Percentiles rank a stretch among this genome's conserved stretches.
Conservation (phyloP, 2,797 vertebrate species). For the Helarctos malayanus region DNA sequence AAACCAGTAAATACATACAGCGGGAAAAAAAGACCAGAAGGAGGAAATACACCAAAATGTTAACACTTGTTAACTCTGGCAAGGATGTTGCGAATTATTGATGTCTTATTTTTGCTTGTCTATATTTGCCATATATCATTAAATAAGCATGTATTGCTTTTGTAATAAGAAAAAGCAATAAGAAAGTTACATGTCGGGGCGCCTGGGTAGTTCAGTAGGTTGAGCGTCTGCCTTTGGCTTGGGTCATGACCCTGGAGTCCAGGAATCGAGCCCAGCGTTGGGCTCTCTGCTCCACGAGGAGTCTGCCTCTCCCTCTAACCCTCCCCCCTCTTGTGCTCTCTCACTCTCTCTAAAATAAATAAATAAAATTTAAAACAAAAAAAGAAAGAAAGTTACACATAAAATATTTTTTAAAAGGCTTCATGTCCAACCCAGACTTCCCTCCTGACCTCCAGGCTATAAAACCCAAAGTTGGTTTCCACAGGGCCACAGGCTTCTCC, state of each 20-base stretch:
- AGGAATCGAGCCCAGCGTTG: no score
- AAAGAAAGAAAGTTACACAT: not conserved
- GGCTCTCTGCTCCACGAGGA: no score
- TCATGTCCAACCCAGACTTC: not conserved
- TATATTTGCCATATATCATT: constrained; percentile 37
- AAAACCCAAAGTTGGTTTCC: not conserved
- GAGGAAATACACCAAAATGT: constrained; percentile 47
- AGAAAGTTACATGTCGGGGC: not conserved
- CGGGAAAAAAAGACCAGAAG: not conserved
- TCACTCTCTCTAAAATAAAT: no score
- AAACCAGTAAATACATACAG: constrained; percentile 23
- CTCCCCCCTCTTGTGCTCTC: no score
- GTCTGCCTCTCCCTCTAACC: no score
- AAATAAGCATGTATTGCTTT: constrained; percentile 57
- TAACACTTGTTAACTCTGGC: constrained; percentile 40
- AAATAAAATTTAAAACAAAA: no score
- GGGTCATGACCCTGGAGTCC: no score
- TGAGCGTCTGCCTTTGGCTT: no score
- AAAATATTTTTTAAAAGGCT: not conserved
- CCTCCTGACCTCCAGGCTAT: not conserved
- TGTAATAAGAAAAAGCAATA: constrained; percentile 57
- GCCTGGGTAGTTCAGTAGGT: no score
- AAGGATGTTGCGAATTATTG: constrained; percentile 21
- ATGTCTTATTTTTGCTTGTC: not conserved
- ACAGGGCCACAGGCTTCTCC: not conserved